Evolutionary conservation across 23 tunicate species (phyloP).

Genomic region (Trididemnum miniatum): DNA sequence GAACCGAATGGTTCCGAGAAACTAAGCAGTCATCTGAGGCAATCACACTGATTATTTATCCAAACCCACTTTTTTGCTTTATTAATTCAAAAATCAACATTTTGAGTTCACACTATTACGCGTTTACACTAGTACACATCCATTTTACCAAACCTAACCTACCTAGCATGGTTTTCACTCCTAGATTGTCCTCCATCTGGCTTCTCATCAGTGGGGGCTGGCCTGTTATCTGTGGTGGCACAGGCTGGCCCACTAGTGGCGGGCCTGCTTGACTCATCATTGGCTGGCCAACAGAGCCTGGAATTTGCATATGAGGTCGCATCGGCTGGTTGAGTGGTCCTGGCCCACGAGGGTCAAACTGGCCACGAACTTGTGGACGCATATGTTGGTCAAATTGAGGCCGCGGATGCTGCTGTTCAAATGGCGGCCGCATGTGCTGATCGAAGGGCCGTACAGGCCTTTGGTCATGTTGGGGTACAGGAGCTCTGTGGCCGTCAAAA

Average conservation of each 20-base stretch:
- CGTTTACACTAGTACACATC: too few species aligned
- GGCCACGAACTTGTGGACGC: background rate
- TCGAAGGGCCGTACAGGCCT: background rate
- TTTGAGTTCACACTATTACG: too few species aligned
- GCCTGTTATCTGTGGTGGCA: too few species aligned
- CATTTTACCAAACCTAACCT: too few species aligned
- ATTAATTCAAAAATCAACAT: too few species aligned
- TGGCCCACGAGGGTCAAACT: conserved; percentile 8
- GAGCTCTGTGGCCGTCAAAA: background rate
- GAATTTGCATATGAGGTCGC: background rate
- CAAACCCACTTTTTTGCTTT: too few species aligned
- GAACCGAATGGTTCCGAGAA: too few species aligned
- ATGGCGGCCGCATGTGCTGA: conserved; percentile 23
- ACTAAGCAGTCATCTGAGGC: too few species aligned
- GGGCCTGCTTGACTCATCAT: conserved; percentile 1
- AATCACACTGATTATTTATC: too few species aligned
- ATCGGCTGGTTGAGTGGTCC: background rate
- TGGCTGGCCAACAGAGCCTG: background rate
- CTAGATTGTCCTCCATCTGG: too few species aligned
- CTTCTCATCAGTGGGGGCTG: too few species aligned
- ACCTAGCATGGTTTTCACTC: too few species aligned
- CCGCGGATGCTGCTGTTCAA: conserved; percentile 13
- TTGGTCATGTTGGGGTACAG: background rate
- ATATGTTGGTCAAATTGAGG: background rate
- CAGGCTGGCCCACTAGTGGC: conserved; percentile 10